Evolutionary conservation across 2,113 vertebrate species (phyloP), one percentile per base, ranked within the genome.

Genomic region (Asarcornis scutulata): DNA sequence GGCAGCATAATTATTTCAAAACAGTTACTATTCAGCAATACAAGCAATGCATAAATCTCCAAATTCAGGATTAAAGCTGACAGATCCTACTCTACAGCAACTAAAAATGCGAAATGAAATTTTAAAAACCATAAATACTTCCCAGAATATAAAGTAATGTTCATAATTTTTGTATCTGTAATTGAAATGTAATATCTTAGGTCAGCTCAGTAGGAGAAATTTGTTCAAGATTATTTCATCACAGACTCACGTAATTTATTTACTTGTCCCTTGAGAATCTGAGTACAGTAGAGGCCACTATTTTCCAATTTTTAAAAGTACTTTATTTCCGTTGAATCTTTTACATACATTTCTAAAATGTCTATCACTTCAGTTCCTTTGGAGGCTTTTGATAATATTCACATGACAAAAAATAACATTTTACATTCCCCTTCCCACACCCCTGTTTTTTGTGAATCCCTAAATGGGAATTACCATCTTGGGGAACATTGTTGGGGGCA

Each of bases 181-280:
- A 48, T 7, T 68, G 75, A 72, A 82, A 89, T 56, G 32, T 21
- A 67, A 5, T 62, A 59, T 40, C 40, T 81, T 59, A 73, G 64
- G 25, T 55, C 44, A 78, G 40, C 22, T 42, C 60, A 4, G 17
- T 5, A 44, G 55, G 46, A 66, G 32, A 90, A 67, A 58, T 79
- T 71, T 5, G 32, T 23, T 93, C 58, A 75, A 74, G 56, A 64
- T 86, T 64, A 84, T 82, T 96, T 92, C 32, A 84, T 63, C 71
- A 77, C 2, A 4, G 58, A 83, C 50, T 55, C 40, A 23, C 22
- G 11, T 6, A 32, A 78, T 38, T 82, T 17, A 74, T 91, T 87
- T 86, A 85, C 17, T 88, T 83, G 15, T 96, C 71, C 85, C 63
- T 40, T 52, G 75, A 89, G 87, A 89, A 85, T 31, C 12, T 66